phyloP scores from a whole-genome alignment of 2,113 vertebrate genomes.

The Scomber scombrus region DNA sequence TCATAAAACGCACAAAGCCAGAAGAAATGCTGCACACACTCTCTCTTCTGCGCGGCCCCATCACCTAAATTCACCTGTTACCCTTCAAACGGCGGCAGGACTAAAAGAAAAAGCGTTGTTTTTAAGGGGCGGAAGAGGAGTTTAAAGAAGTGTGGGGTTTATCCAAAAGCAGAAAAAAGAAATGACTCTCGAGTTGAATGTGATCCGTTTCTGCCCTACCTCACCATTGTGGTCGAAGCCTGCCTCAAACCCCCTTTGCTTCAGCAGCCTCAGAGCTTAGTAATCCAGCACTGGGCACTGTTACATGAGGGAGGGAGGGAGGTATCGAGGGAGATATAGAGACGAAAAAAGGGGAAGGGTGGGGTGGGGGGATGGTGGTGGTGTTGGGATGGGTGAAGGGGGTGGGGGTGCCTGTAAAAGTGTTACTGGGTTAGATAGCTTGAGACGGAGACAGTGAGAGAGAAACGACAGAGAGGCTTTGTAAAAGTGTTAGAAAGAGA shows the following conservation, averaged over 20 bases:
- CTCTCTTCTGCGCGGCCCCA: slow-evolving; percentile 1
- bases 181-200: slow-evolving; percentile 5
- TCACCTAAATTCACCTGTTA: slow-evolving; percentile 13
- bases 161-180: background rate
- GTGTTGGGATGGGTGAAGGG: background rate
- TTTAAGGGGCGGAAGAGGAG: slow-evolving; percentile 13
- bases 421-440: slow-evolving; percentile 67
- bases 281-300: slow-evolving; percentile 83
- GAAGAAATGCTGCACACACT: background rate
- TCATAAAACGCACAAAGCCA: background rate
- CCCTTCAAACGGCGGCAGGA: slow-evolving; percentile 14
- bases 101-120: background rate
- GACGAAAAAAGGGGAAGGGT: slow-evolving; percentile 20
- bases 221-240: slow-evolving; percentile 87
- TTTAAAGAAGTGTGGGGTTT: slow-evolving; percentile 1
- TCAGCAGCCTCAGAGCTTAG: slow-evolving; percentile 66
- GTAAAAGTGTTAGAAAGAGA: slow-evolving; percentile 63
- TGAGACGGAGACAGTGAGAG: slow-evolving; percentile 63
- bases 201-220: slow-evolving; percentile 80
- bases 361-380: background rate
- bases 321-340: slow-evolving; percentile 45
- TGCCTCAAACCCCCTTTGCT: slow-evolving; percentile 68
- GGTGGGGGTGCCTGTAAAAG: slow-evolving; percentile 59
- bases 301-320: slow-evolving; percentile 70
- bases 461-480: slow-evolving; percentile 44